A percentile compares a stretch with the other conserved stretches of the same genome.
Conservation (phyloP, 2,113 vertebrate genomes). For the Sphyrna mokarran region DNA sequence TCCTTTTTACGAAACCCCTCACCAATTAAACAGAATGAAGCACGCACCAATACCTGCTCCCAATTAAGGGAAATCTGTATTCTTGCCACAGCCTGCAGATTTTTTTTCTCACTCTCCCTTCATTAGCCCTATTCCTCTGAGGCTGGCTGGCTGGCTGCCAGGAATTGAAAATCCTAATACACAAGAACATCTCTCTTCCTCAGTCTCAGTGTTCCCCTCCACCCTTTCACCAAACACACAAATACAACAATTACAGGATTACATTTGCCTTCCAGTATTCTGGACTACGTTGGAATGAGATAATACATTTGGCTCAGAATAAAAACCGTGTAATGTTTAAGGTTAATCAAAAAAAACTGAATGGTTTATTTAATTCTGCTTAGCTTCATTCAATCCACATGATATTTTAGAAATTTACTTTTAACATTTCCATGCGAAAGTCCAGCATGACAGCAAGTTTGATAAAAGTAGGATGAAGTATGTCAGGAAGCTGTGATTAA, state of each 20-base stretch:
- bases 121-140: conserved; percentile 72
- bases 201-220: background rate
- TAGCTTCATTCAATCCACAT: background rate
- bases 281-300: background rate
- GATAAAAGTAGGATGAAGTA: background rate
- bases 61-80: conserved; percentile 74
- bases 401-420: background rate
- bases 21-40: conserved; percentile 74
- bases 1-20: conserved; percentile 71
- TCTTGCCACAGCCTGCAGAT: conserved; percentile 60
- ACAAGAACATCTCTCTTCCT: background rate
- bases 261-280: background rate
- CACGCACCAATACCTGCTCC: conserved; percentile 71
- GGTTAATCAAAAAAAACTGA: background rate
- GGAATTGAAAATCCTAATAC: conserved; percentile 51
- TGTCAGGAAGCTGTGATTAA: background rate
- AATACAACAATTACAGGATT: background rate
- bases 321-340: background rate
- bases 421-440: background rate
- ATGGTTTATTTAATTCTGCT: background rate
- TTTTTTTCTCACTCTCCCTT: conserved; percentile 74
- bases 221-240: background rate
- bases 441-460: background rate
- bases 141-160: conserved; percentile 69
- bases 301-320: background rate